phyloP scores from a whole-genome alignment of 64 coral and sea anemone species.

The Porites lutea region DNA sequence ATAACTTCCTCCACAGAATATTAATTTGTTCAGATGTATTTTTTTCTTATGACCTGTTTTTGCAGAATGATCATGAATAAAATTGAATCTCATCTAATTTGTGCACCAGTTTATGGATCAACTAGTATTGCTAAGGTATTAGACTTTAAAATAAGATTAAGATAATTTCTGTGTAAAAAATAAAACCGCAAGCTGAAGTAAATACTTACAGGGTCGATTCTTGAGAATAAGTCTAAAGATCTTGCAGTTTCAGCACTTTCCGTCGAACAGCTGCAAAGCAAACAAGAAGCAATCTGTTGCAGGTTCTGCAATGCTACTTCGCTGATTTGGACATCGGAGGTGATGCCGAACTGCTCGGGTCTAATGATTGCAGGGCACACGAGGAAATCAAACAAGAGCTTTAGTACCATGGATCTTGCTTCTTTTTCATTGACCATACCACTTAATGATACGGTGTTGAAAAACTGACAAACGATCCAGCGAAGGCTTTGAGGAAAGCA shows the following conservation, averaged over 20 bases:
- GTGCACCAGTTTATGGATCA: too few relatives aligned
- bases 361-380: conserved; percentile 90
- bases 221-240: conserved; percentile 24
- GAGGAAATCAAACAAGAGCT: conserved; percentile 86
- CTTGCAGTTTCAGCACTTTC: conserved; percentile 27
- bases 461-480: conserved; percentile 87
- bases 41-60: too few relatives aligned
- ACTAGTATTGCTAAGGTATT: too few relatives aligned
- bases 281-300: conserved; percentile 82
- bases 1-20: too few relatives aligned
- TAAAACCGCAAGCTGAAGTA: too few relatives aligned
- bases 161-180: too few relatives aligned
- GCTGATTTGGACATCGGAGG: conserved; percentile 92
- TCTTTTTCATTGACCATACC: conserved; percentile 68
- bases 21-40: too few relatives aligned
- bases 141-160: too few relatives aligned
- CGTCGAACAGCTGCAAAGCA: conserved; percentile 45
- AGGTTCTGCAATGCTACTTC: conserved; percentile 80
- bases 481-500: conserved; percentile 93
- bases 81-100: too few relatives aligned
- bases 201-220: conserved; percentile 41
- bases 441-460: conserved; percentile 63
- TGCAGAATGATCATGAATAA: too few relatives aligned
- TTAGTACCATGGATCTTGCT: conserved; percentile 67
- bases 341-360: conserved; percentile 91